phyloP scores from a whole-genome alignment of 53 echinoderm and acorn worm genomes.

The Actinopyga echinites region DNA sequence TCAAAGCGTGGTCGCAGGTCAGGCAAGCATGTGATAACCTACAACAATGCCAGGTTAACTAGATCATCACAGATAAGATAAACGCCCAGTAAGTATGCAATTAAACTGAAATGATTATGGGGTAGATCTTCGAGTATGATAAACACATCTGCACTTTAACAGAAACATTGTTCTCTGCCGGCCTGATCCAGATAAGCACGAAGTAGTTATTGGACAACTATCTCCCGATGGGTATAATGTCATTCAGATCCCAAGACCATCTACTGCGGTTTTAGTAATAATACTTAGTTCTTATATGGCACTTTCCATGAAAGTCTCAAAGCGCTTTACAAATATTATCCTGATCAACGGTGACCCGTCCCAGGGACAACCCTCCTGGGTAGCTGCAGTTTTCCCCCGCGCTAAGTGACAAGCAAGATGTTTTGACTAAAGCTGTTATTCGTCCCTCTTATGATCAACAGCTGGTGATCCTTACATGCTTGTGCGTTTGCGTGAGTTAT shows the following conservation, averaged over 20 bases:
- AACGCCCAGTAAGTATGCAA: neutral
- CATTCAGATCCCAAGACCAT: too few species aligned
- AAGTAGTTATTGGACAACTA: too few species aligned
- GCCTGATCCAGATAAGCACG: neutral
- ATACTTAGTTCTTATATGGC: too few species aligned
- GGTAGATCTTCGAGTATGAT: neutral
- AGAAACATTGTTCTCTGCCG: neutral
- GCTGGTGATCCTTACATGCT: neutral
- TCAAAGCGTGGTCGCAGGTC: neutral
- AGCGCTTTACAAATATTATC: too few species aligned
- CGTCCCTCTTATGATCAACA: constrained; percentile 13
- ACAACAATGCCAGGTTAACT: neutral
- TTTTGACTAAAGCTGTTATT: neutral
- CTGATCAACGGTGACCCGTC: too few species aligned
- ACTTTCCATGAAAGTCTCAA: too few species aligned
- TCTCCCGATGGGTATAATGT: too few species aligned
- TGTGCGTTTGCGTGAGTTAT: neutral
- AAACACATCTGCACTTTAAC: neutral
- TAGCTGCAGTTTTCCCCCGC: too few species aligned
- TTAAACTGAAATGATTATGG: neutral
- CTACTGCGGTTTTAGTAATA: too few species aligned
- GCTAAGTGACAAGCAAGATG: too few species aligned
- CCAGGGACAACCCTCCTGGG: too few species aligned
- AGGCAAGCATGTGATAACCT: neutral
- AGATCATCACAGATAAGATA: neutral